These are phyloP conservation scores for Poeciliopsis turrubarensis DNA, from an alignment of 2,113 vertebrate species.

Conservation along the genomic window DNA sequence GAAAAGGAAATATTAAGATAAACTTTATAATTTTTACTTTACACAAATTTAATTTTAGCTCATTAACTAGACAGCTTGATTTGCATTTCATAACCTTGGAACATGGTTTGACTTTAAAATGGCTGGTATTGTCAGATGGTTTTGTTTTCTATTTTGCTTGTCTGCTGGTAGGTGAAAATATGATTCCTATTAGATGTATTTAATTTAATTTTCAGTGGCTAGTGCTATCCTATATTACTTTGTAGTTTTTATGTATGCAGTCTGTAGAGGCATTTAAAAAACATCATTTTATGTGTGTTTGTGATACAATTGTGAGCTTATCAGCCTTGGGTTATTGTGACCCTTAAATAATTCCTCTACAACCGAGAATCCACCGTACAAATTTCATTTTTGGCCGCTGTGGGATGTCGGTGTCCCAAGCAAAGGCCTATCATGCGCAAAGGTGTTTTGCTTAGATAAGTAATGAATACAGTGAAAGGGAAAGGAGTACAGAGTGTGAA, in stretches of 20 bases:
- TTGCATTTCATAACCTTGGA: slow-evolving; percentile 59
- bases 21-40: slow-evolving; percentile 47
- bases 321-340: slow-evolving; percentile 71
- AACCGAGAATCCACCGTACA: slow-evolving; percentile 44
- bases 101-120: slow-evolving; percentile 60
- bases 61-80: slow-evolving; percentile 66
- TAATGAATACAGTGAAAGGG: slow-evolving; percentile 51
- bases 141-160: not conserved
- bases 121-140: slow-evolving; percentile 30
- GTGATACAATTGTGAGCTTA: slow-evolving; percentile 62
- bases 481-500: slow-evolving; percentile 37
- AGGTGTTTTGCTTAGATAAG: slow-evolving; percentile 83
- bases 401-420: slow-evolving; percentile 69
- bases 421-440: slow-evolving; percentile 64
- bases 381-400: slow-evolving; percentile 69
- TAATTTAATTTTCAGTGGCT: not conserved
- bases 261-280: slow-evolving; percentile 37
- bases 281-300: slow-evolving; percentile 41
- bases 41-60: slow-evolving; percentile 57
- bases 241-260: slow-evolving; percentile 3
- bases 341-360: slow-evolving; percentile 72
- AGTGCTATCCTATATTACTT: not conserved
- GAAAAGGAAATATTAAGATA: slow-evolving; percentile 49
- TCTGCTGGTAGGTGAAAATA: not conserved
- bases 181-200: no score